Conservation (phyloP, 2,888 invertebrate genomes). For the Nomada fabriciana region DNA sequence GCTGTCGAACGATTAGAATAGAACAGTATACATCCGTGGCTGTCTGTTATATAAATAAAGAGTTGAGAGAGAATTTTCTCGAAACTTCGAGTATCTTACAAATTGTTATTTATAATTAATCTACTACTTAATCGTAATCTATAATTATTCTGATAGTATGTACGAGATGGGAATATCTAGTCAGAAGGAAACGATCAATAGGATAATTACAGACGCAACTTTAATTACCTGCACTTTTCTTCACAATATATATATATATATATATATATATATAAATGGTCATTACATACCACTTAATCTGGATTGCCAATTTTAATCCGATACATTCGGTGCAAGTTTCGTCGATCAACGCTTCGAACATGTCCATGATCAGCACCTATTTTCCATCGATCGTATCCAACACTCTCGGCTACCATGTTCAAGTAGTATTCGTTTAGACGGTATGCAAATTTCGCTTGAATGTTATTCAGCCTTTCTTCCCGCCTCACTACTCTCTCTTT, state of each 20-base stretch:
- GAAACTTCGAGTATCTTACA: background rate
- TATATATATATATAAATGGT: background rate
- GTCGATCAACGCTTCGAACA: constrained; percentile 33
- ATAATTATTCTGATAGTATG: too few relatives aligned
- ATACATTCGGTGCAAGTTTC: constrained; percentile 37
- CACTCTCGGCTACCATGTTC: constrained; percentile 52
- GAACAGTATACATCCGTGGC: background rate
- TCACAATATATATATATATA: background rate
- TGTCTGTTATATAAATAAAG: background rate
- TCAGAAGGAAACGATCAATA: background rate
- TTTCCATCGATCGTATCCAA: constrained; percentile 18
- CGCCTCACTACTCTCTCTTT: background rate
- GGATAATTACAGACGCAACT: background rate
- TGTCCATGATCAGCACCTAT: constrained; percentile 30
- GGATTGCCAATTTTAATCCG: constrained; percentile 61
- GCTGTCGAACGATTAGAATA: background rate
- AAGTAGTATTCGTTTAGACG: constrained; percentile 9
- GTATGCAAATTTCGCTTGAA: background rate
- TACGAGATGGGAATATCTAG: background rate
- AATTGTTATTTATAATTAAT: too few relatives aligned
- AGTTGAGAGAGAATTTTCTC: background rate
- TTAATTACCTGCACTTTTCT: constrained; percentile 48
- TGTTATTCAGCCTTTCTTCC: background rate
- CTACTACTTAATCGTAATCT: too few relatives aligned
- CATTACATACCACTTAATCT: constrained; percentile 51